Conservation (phyloP, 2,888 invertebrate species). For the Diaprepes abbreviatus region DNA sequence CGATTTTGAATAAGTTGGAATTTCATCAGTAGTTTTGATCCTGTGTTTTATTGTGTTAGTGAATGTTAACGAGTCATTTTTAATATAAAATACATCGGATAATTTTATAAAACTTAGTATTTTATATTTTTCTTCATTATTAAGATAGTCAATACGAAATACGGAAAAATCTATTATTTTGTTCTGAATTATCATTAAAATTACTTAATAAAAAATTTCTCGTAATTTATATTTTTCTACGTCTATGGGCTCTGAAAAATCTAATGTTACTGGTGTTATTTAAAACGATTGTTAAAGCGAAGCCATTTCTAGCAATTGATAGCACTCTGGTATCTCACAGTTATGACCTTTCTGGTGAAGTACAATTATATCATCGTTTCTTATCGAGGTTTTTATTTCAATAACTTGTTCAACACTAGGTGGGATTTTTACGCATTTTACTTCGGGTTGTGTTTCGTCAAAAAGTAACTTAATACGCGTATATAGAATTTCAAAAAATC, state of each 20-base stretch:
- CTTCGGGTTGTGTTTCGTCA: conserved; percentile 15
- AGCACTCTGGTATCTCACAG: conserved; percentile 43
- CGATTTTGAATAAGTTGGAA: not conserved
- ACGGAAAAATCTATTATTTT: not conserved
- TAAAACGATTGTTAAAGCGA: conserved; percentile 36
- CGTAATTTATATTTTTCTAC: not conserved
- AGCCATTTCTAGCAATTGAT: conserved; percentile 29
- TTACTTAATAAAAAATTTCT: not conserved
- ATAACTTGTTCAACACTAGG: conserved; percentile 39
- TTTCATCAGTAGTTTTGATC: not conserved
- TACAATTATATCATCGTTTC: conserved; percentile 42
- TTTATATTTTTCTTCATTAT: not conserved
- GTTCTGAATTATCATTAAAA: not conserved
- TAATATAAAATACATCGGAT: conserved; percentile 1
- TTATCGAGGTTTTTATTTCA: conserved; percentile 25
- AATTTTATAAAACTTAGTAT: not conserved
- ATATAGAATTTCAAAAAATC: conserved; percentile 18
- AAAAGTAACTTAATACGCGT: conserved; percentile 30
- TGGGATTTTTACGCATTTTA: conserved; percentile 34
- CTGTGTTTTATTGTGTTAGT: not conserved
- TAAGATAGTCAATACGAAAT: not conserved
- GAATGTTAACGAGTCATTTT: not conserved
- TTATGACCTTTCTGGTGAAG: conserved; percentile 36
- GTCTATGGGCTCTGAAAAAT: conserved; percentile 40
- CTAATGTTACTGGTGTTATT: conserved; percentile 27